Conservation (phyloP, 2,888 invertebrate genomes). For the Lamellibrachia satsuma region DNA sequence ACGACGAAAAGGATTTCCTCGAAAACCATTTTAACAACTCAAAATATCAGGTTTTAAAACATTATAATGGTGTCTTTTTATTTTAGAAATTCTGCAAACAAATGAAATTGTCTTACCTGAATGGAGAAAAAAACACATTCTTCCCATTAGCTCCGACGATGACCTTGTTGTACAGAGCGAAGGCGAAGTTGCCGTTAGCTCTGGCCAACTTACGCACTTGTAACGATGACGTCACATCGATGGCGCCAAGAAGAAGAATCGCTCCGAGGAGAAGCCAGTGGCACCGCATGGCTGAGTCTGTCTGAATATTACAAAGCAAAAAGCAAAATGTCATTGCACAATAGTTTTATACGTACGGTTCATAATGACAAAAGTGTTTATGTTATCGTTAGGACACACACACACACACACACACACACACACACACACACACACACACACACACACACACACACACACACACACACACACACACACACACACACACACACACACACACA, state of each 20-base stretch:
- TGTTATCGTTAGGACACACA: no score
- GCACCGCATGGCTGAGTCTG: constrained; percentile 25
- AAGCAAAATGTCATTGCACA: no score
- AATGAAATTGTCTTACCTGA: constrained; percentile 31
- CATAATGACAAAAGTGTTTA: no score
- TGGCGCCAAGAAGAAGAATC: neutral
- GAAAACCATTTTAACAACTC: no score
- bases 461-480: neutral
- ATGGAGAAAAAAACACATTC: neutral
- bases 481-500: no score
- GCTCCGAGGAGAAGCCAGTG: neutral
- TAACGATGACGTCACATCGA: neutral
- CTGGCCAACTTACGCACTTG: neutral
- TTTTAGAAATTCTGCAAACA: no score
- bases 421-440: neutral
- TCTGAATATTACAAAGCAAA: constrained; percentile 26
- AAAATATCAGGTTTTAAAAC: no score
- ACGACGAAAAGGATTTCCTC: no score
- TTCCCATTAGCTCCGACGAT: neutral
- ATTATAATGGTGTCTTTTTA: no score
- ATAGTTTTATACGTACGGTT: no score
- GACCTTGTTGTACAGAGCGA: neutral
- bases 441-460: constrained; percentile 22
- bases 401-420: no score
- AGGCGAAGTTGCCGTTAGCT: constrained; percentile 11